Evolutionary conservation across 1,140 invertebrate genomes (phyloP).

Genomic region (Cydia pomonella): DNA sequence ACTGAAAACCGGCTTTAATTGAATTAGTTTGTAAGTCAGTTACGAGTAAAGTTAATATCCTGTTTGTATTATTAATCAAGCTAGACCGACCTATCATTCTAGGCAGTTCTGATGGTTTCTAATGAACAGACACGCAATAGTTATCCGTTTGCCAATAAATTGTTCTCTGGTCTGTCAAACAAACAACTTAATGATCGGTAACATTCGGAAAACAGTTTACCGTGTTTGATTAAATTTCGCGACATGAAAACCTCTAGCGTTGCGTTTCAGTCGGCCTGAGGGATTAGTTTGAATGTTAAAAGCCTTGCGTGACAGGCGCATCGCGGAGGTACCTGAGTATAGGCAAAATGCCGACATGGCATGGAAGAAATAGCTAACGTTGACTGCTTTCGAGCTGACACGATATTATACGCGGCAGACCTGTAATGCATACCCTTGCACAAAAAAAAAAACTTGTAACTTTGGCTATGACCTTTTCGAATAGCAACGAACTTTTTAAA

Average conservation of each 20-base stretch:
- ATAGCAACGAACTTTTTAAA: background rate
- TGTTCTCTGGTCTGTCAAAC: background rate
- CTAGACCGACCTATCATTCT: background rate
- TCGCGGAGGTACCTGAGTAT: conserved; percentile 40
- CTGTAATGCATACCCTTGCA: background rate
- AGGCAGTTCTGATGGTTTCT: background rate
- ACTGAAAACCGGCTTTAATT: background rate
- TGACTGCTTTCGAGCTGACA: conserved; percentile 5
- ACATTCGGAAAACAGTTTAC: background rate
- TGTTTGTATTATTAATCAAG: background rate
- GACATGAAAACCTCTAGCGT: conserved; percentile 20
- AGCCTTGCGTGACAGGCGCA: conserved; percentile 40
- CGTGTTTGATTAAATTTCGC: conserved; percentile 23
- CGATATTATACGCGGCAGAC: conserved; percentile 10
- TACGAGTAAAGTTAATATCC: background rate
- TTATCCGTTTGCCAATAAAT: background rate
- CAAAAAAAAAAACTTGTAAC: background rate
- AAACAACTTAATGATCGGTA: background rate
- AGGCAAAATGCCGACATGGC: conserved; percentile 37
- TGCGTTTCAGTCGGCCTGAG: conserved; percentile 12
- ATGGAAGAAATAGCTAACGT: conserved; percentile 45
- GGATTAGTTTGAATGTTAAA: conserved; percentile 38
- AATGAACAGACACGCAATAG: conserved; percentile 1
- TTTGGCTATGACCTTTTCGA: conserved; percentile 2
- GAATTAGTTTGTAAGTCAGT: background rate